These are phyloP conservation scores for Telmatherina bonti DNA, from an alignment of 2,797 vertebrate species.

Conservation along the genomic window DNA sequence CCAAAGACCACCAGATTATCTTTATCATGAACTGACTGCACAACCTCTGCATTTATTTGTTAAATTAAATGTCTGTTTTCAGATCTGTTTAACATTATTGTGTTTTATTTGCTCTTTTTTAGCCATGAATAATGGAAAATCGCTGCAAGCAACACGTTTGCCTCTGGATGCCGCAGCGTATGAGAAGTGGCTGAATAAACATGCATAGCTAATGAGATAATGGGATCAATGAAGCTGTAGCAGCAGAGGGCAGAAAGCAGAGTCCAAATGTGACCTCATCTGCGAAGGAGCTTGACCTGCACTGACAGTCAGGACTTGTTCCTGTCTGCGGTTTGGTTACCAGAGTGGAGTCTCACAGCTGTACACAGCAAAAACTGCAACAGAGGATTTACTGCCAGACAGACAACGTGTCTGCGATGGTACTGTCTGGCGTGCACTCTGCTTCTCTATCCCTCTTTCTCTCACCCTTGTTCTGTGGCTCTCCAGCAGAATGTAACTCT, in stretches of 20 bases:
- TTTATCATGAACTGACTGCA: conserved; percentile 70
- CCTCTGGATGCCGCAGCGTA: conserved; percentile 51
- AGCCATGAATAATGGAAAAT: conserved; percentile 76
- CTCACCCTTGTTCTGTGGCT: conserved; percentile 34
- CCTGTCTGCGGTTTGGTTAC: conserved; percentile 8
- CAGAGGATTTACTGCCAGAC: conserved; percentile 51
- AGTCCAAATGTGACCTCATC: conserved; percentile 20
- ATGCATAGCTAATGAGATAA: conserved; percentile 64
- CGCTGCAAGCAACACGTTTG: conserved; percentile 51
- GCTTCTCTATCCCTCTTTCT: conserved; percentile 14
- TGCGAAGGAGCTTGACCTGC: conserved; percentile 55
- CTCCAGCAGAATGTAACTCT: conserved; percentile 63
- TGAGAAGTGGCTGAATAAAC: conserved; percentile 55
- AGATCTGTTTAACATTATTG: conserved; percentile 62
- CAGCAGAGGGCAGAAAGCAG: conserved; percentile 37
- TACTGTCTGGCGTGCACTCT: conserved; percentile 42
- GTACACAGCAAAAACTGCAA: conserved; percentile 19
- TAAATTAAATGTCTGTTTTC: conserved; percentile 73
- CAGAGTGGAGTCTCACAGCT: conserved; percentile 9
- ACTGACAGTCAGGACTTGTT: conserved; percentile 51
- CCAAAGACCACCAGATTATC: conserved; percentile 63
- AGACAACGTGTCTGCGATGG: conserved; percentile 36
- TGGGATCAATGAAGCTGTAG: conserved; percentile 43
- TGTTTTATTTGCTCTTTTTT: conserved; percentile 58
- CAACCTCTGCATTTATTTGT: conserved; percentile 77